phyloP scores from a whole-genome alignment of 2,113 vertebrate species.

The Abramis brama region DNA sequence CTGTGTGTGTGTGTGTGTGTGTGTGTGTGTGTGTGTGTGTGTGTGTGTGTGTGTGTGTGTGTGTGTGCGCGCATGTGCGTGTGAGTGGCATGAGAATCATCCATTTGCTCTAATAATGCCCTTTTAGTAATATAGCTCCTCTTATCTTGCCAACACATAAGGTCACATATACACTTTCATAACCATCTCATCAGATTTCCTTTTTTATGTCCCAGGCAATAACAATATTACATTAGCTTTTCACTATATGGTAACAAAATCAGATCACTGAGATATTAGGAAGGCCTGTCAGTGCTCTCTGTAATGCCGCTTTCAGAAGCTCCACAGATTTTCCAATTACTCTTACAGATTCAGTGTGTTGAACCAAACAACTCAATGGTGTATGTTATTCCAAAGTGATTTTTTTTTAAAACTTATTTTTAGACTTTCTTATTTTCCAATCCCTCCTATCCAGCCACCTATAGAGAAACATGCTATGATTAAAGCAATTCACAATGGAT shows the following conservation, averaged over 20 bases:
- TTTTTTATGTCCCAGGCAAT: constrained; percentile 48
- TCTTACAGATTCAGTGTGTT: not conserved
- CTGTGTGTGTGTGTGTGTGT: not conserved
- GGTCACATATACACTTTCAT: constrained; percentile 38
- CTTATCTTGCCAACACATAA: constrained; percentile 32
- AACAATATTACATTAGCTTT: constrained; percentile 56
- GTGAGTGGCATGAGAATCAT: constrained; percentile 23
- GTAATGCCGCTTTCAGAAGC: not conserved
- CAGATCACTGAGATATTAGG: constrained; percentile 51
- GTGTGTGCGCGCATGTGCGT: not conserved
- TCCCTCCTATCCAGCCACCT: not conserved
- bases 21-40: not conserved
- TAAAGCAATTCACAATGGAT: not conserved
- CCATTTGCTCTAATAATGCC: not conserved
- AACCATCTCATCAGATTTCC: constrained; percentile 46
- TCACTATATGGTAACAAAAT: constrained; percentile 49
- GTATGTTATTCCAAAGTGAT: not conserved
- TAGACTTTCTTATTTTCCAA: not conserved
- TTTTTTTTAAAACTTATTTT: not conserved
- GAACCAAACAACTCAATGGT: not conserved
- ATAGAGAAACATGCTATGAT: not conserved
- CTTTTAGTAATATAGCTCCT: constrained; percentile 23
- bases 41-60: not conserved
- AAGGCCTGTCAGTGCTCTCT: constrained; percentile 4
- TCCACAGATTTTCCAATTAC: not conserved